phyloP scores from a whole-genome alignment of 2,888 invertebrate genomes.

The Notodonta dromedarius region DNA sequence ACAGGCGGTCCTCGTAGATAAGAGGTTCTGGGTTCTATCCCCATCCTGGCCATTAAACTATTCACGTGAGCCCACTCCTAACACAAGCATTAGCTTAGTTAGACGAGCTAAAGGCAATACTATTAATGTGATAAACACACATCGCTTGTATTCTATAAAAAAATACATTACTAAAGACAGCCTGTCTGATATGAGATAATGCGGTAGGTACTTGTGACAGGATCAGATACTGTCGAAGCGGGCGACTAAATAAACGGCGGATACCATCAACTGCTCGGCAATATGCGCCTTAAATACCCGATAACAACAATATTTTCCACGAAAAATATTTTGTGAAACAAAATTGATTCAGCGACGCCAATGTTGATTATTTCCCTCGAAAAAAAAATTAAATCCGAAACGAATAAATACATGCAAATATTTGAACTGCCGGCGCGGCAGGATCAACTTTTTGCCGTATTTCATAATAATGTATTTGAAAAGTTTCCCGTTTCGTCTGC shows the following conservation, averaged over 20 bases:
- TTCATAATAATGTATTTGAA: constrained; percentile 61
- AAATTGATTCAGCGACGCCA: neutral
- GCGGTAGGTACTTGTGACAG: too few relatives aligned
- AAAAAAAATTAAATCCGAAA: constrained; percentile 37
- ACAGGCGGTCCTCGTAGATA: too few relatives aligned
- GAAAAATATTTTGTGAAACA: neutral
- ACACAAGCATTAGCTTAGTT: too few relatives aligned
- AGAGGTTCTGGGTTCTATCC: too few relatives aligned
- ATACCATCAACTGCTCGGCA: neutral
- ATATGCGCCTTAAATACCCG: neutral
- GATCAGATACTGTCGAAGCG: neutral
- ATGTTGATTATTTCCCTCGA: constrained; percentile 22
- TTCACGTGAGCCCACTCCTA: too few relatives aligned
- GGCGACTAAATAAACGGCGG: neutral
- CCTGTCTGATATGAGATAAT: too few relatives aligned
- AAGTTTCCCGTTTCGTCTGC: constrained; percentile 55
- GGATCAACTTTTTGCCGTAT: constrained; percentile 53
- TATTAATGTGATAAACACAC: too few relatives aligned
- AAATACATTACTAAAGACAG: too few relatives aligned
- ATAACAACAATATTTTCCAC: neutral
- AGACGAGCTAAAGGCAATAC: too few relatives aligned
- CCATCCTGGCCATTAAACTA: too few relatives aligned
- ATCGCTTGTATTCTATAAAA: too few relatives aligned
- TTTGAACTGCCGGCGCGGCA: constrained; percentile 45
- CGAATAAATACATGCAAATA: constrained; percentile 53